Evolutionary conservation across 1,140 invertebrate genomes (phyloP), one percentile per base, ranked within the genome.

Genomic region (Tetraneura akinire): DNA sequence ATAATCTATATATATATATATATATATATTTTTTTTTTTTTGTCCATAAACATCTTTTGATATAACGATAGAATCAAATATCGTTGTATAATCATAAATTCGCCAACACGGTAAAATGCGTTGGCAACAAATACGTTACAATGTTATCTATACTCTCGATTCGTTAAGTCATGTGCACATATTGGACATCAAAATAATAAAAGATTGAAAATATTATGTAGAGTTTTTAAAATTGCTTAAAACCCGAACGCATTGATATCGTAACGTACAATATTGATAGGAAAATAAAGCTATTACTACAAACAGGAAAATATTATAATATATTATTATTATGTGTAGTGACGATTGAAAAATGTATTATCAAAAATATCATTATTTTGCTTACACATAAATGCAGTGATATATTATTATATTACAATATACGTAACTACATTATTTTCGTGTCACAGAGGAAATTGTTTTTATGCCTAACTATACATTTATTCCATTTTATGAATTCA

Each of bases 131-230:
- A 2, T 45, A 66, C 8, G 3, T 64, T 6, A 9, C 1, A 29
- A 14, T 16, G 18, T 2, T 60, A 60, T 32, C 5, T 32, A 32
- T 57, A 21, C 18, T 21, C 11, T 23, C 5, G 32, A 21, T 45
- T 45, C 64, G 32, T 68, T 68, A 68, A 68, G 37, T 68, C 64
- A 45, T 68, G 64, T 45, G 3, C 13, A 21, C 4, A 45, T 16
- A 66, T 5, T 21, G 32, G 29, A 13, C 32, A n/a, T 1, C 37
- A 2, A 23, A 23, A 42, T 18, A 45, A 68, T 45, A 45, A 45
- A 5, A 21, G n/a, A 42, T 66, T 21, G 62, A 42, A 37, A 66
- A 37, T 21, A 11, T 66, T 10, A n/a, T n/a, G n/a, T n/a, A n/a
- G n/a, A 21, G 32, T 66, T 42, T n/a, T 66, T 66, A 21, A 66